These are phyloP conservation scores for Philaenus spumarius DNA, from an alignment of 1,140 invertebrate genomes.

Conservation along the genomic window DNA sequence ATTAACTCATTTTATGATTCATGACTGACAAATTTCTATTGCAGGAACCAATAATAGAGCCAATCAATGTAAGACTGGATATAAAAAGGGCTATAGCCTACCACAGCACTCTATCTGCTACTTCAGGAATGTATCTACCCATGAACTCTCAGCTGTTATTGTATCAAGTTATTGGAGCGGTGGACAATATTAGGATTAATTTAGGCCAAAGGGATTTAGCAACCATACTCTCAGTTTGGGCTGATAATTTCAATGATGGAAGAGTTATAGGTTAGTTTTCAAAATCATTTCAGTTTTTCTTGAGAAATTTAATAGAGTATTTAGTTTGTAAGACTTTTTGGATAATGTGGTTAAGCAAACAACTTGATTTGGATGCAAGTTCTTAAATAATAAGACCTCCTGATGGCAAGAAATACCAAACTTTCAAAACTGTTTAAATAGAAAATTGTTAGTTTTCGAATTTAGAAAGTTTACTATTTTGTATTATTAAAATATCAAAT, in stretches of 20 bases:
- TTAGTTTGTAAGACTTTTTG: too few species aligned
- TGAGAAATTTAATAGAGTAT: too few species aligned
- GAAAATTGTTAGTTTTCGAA: too few species aligned
- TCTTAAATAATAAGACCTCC: not conserved
- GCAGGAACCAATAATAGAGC: constrained; percentile 69
- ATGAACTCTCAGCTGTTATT: constrained; percentile 38
- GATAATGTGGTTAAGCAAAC: not conserved
- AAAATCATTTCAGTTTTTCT: too few species aligned
- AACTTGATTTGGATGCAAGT: not conserved
- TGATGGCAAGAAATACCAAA: too few species aligned
- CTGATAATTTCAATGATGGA: constrained; percentile 53
- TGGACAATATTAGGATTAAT: constrained; percentile 59
- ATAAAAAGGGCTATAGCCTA: constrained; percentile 56
- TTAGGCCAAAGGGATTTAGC: constrained; percentile 65
- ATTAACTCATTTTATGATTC: too few species aligned
- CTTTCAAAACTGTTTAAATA: too few species aligned
- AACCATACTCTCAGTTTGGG: constrained; percentile 59
- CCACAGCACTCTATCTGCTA: constrained; percentile 27
- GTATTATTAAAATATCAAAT: too few species aligned
- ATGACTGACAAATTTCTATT: too few species aligned
- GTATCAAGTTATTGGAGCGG: constrained; percentile 57
- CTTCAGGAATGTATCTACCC: constrained; percentile 22
- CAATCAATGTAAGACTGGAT: constrained; percentile 62
- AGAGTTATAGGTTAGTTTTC: constrained; percentile 37
- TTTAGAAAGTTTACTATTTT: too few species aligned